Evolutionary conservation across 2,888 invertebrate genomes (phyloP).

Genomic region (Rhopalosiphum nymphaeae): DNA sequence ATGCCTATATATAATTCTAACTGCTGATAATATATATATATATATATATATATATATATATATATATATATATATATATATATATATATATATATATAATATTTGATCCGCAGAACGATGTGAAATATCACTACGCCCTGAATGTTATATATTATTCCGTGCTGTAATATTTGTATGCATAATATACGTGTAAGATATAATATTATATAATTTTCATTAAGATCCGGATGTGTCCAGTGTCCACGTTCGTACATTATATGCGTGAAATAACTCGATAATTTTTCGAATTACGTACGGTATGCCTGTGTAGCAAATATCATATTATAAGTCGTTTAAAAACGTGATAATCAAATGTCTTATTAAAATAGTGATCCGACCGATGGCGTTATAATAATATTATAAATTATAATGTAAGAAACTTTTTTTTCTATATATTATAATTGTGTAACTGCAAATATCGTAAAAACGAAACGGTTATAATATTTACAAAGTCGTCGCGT

Average conservation of each 20-base stretch:
- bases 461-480: neutral
- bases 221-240: neutral
- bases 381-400: neutral
- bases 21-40: neutral
- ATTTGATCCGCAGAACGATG: neutral
- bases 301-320: too few relatives aligned
- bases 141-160: neutral
- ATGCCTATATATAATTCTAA: neutral
- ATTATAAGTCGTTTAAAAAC: neutral
- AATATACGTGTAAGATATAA: neutral
- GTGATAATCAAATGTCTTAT: neutral
- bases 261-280: neutral
- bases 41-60: too few relatives aligned
- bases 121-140: neutral
- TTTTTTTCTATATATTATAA: neutral
- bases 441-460: neutral
- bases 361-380: neutral
- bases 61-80: too few relatives aligned
- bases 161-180: too few relatives aligned
- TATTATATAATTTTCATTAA: neutral
- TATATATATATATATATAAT: too few relatives aligned
- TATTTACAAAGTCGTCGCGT: constrained; percentile 14
- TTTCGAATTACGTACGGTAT: neutral
- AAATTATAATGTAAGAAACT: neutral
- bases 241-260: neutral